Base-by-base conservation (phyloP, 2,888 invertebrate species). In the Ophion ellenae region DNA sequence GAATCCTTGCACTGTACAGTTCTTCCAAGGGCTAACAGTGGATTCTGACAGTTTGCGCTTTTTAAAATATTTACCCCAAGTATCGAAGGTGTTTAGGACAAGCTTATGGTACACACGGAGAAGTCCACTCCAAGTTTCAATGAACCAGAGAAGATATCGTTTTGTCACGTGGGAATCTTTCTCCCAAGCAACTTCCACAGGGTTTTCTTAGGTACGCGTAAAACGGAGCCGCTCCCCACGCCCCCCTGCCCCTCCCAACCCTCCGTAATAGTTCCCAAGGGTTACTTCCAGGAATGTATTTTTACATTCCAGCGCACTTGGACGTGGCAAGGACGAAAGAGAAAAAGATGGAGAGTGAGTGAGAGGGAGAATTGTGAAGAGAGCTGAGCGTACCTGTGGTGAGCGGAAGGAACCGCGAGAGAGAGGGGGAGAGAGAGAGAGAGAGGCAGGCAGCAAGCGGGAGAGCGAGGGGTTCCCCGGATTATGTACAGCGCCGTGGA, bases 401-500 rank as follows among this genome's bases (percentile, higher is more conserved):
- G 7, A 28, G 24, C 20, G 69, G 14, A 53, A 32, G 28, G 32
- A n/a, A 71, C 71, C 24, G n/a, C 63, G 17, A 11, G 63, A 17
- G 11, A 63, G 61, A 67, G 61, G 40, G 59, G 36, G 24, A 24
- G 28, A 47, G 57, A 20, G 59, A 28, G 59, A 24, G 32, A 70
- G 47, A 57, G 64, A 57, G 28, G 14, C 45, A 59, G 75, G 61
- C 17, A 75, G 40, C 14, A 36, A 69, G 64, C 20, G 80, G 61
- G 64, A 14, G 66, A 53, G 63, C 63, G 70, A 66, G 63, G 63
- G 63, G 73, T 53, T 83, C 67, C 67, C 61, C 78, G 81, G 66
- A 82, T 82, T 76, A 85, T 76, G 85, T 83, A 83, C 80, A 85
- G 80, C 85, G 80, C 80, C 67, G 80, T 83, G 83, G 70, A 74